Evolutionary conservation across 53 echinoderm and acorn worm species (phyloP).

Genomic region (Hippasteria phrygiana): DNA sequence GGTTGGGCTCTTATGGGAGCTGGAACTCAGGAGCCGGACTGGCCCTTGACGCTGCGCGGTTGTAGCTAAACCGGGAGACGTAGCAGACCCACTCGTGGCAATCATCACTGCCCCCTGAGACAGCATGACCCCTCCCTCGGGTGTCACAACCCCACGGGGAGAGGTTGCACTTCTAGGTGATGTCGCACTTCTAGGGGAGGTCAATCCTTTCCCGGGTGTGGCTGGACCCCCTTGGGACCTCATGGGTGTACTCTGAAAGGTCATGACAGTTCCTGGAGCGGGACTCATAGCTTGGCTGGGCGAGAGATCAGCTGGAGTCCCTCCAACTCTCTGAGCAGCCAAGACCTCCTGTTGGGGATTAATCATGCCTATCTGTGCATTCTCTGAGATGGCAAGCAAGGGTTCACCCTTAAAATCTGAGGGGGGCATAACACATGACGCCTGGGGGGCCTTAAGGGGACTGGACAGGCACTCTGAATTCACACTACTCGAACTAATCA

Average conservation of each 20-base stretch:
- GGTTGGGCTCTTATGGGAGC: slow-evolving; percentile 42
- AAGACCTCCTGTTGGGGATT: slow-evolving; percentile 1
- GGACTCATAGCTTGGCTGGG: not conserved
- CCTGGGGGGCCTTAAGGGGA: slow-evolving; percentile 24
- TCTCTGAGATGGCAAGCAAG: slow-evolving; percentile 50
- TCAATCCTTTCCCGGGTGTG: not conserved
- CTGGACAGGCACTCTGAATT: slow-evolving; percentile 53
- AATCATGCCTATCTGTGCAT: slow-evolving; percentile 31
- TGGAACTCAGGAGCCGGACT: slow-evolving; percentile 44
- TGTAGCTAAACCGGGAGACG: slow-evolving; percentile 46
- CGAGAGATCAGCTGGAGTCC: not conserved
- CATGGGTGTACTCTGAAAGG: slow-evolving; percentile 47
- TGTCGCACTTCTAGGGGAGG: slow-evolving; percentile 32
- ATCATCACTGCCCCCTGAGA: slow-evolving; percentile 59
- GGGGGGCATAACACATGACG: slow-evolving; percentile 44
- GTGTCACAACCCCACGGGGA: slow-evolving; percentile 58
- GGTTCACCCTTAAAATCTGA: slow-evolving; percentile 65
- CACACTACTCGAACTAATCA: slow-evolving; percentile 61
- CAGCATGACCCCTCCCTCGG: slow-evolving; percentile 58
- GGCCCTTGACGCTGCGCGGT: slow-evolving; percentile 66
- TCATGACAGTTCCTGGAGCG: slow-evolving; percentile 37
- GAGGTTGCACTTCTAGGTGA: slow-evolving; percentile 27
- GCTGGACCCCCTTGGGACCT: slow-evolving; percentile 31
- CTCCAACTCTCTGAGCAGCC: not conserved
- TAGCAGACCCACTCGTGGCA: slow-evolving; percentile 48